Percentiles rank a stretch among this genome's conserved stretches.
Conservation (phyloP, 35 echinoderm and acorn worm genomes). For the Eucidaris tribuloides region DNA sequence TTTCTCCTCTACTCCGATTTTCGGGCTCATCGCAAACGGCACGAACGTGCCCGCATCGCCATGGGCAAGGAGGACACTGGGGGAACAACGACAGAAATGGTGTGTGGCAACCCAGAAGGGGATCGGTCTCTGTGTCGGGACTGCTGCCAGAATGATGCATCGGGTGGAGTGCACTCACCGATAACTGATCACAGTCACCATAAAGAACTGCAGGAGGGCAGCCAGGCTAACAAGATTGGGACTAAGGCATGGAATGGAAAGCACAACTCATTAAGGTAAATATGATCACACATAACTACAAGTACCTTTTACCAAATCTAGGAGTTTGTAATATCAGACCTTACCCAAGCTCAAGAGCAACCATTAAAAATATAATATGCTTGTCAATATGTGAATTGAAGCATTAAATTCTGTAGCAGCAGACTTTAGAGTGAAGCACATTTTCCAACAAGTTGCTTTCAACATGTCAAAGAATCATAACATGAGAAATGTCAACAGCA, state of each 20-base stretch:
- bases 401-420: no score
- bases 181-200: no score
- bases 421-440: no score
- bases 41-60: slow-evolving; percentile 76
- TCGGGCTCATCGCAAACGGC: slow-evolving; percentile 84
- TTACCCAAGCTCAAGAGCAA: no score
- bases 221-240: not conserved
- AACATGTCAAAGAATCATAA: no score
- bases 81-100: slow-evolving; percentile 50
- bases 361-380: no score
- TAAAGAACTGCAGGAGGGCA: not conserved
- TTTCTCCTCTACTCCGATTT: slow-evolving; percentile 97
- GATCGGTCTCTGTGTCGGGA: slow-evolving; percentile 84
- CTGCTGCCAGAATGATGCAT: slow-evolving; percentile 79
- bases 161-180: slow-evolving; percentile 3
- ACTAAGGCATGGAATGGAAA: slow-evolving; percentile 12
- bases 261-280: slow-evolving; percentile 9
- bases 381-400: no score
- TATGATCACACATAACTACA: no score
- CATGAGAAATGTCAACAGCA: no score
- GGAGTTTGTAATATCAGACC: no score
- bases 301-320: no score
- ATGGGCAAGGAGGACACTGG: slow-evolving; percentile 59
- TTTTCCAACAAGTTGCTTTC: no score
- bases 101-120: slow-evolving; percentile 85